Percentiles rank a stretch among this genome's conserved stretches.
phyloP scores from a whole-genome alignment of 2,797 vertebrate species.

The Cyclopterus lumpus region DNA sequence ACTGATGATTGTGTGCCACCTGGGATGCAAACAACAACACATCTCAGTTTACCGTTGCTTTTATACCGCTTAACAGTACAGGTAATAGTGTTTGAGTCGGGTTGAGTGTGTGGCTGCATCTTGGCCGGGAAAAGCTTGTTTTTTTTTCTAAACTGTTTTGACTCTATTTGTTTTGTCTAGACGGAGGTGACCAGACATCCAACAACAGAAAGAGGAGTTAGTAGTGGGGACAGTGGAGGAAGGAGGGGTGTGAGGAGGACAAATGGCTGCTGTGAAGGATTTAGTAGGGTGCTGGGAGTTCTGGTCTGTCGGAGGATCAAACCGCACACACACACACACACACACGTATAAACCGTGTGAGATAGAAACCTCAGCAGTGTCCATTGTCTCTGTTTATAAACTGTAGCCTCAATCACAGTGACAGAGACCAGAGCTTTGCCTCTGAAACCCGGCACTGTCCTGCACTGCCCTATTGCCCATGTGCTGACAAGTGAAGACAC shows the following conservation, averaged over 20 bases:
- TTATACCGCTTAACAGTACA: background rate
- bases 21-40: background rate
- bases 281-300: conserved; percentile 46
- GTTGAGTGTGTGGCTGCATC: conserved; percentile 13
- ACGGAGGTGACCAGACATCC: conserved; percentile 44
- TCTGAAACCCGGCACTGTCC: conserved; percentile 54
- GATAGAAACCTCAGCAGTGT: conserved; percentile 61
- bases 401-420: conserved; percentile 62
- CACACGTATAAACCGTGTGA: conserved; percentile 32
- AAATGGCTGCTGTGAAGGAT: conserved; percentile 47
- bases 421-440: conserved; percentile 75
- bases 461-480: conserved; percentile 27
- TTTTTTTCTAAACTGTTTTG: conserved; percentile 39
- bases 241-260: too few relatives aligned
- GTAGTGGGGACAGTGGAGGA: conserved; percentile 7
- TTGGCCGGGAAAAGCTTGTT: conserved; percentile 38
- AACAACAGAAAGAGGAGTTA: conserved; percentile 41
- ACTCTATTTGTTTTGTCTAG: conserved; percentile 64
- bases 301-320: conserved; percentile 46
- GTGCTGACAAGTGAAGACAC: conserved; percentile 16
- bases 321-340: conserved; percentile 24
- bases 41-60: background rate
- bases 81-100: conserved; percentile 9
- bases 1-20: too few relatives aligned
- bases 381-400: conserved; percentile 72